Evolutionary conservation across 2,113 vertebrate genomes (phyloP).

Genomic region (Anoplopoma fimbria): DNA sequence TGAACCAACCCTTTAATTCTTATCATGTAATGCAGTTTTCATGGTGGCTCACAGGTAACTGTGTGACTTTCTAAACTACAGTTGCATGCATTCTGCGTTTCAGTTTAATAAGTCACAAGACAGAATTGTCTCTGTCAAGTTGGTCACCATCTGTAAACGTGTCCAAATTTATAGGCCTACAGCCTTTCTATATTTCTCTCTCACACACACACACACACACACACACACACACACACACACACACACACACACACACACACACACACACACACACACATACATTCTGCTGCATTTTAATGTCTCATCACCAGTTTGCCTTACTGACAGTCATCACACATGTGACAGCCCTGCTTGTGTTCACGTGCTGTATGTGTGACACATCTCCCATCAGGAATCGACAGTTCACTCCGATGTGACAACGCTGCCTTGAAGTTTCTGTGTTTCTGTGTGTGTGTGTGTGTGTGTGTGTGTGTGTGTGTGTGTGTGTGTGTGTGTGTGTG

Average conservation of each 20-base stretch:
- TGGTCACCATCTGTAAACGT: background rate
- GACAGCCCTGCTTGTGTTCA: slow-evolving; percentile 23
- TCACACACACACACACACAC: slow-evolving; percentile 1
- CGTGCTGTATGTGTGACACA: slow-evolving; percentile 46
- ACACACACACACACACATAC: slow-evolving; percentile 9
- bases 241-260: slow-evolving; percentile 4
- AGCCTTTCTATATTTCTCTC: background rate
- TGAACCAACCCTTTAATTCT: background rate
- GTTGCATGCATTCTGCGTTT: background rate
- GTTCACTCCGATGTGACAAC: slow-evolving; percentile 32
- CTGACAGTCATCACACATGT: slow-evolving; percentile 43
- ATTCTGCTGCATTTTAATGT: slow-evolving; percentile 20
- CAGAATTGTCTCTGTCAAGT: slow-evolving; percentile 6
- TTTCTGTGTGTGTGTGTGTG: no score
- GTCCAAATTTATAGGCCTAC: background rate
- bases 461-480: background rate
- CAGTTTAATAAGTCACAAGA: background rate
- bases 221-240: no score
- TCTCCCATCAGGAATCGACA: slow-evolving; percentile 31
- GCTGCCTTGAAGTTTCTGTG: slow-evolving; percentile 6
- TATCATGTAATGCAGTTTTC: background rate
- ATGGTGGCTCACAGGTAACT: background rate
- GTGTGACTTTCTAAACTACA: background rate
- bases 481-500: slow-evolving; percentile 11
- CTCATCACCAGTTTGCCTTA: slow-evolving; percentile 35